A percentile compares a stretch with the other conserved stretches of the same genome.
phyloP scores from a whole-genome alignment of 2,888 invertebrate genomes.

The Drosophila nigritarsus region DNA sequence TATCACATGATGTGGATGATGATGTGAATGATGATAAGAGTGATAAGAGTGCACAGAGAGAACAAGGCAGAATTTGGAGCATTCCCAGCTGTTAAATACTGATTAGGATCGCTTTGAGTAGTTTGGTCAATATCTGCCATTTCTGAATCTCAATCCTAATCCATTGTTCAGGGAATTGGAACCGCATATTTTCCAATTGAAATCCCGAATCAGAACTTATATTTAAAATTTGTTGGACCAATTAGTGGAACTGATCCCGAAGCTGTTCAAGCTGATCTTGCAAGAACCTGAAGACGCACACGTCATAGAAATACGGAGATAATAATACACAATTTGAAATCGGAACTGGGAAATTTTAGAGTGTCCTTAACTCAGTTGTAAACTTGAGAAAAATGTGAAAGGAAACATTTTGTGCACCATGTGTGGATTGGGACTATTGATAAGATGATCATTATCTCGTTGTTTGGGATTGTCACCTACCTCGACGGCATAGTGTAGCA shows the following conservation, averaged over 20 bases:
- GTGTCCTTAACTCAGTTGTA: no score
- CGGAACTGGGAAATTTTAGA: no score
- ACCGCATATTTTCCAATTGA: no score
- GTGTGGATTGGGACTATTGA: not conserved
- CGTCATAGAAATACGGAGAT: no score
- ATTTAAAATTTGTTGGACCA: not conserved
- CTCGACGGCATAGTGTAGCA: conserved; percentile 98
- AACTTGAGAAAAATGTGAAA: not conserved
- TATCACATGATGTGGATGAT: conserved; percentile 4
- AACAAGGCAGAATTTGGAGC: not conserved
- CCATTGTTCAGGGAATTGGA: not conserved
- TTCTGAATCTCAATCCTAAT: not conserved
- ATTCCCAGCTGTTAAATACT: not conserved
- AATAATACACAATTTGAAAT: no score
- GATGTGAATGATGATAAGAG: not conserved
- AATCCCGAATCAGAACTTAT: not conserved
- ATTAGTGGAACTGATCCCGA: no score
- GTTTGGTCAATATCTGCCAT: not conserved
- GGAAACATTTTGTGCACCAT: not conserved
- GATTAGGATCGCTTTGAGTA: not conserved
- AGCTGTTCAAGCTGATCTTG: no score
- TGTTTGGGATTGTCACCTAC: conserved; percentile 86
- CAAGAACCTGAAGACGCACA: no score
- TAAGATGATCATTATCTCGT: not conserved
- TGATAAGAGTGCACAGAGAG: not conserved